Base-by-base conservation (phyloP, 2,113 vertebrate genomes). In the Pangasianodon gigas region DNA sequence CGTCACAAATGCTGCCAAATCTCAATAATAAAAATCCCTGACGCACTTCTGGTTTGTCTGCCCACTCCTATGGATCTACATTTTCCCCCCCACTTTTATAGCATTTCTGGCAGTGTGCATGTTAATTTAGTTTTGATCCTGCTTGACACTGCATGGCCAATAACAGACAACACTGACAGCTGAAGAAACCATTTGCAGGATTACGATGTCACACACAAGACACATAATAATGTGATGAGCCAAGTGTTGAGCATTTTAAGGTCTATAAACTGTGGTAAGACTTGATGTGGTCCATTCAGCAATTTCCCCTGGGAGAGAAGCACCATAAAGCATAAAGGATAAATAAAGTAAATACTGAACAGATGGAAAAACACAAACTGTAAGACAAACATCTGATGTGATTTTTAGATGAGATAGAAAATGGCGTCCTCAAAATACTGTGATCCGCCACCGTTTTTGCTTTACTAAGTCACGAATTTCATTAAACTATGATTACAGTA, bases 261-360 rank as follows among this genome's bases (percentile, higher is more conserved):
- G 37, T 54, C 46, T 29, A 87, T 91, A 89, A 91, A 89, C 56
- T n/a, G 29, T 85, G 58, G 60, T 19, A 16, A 37, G 21, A 56
- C 54, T 91, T 86, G 62, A 52, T 87, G 82, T 84, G 79, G 88
- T 75, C 54, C 6, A 37, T 62, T 89, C 88, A 86, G 48, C n/a
- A 84, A 75, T 41, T 48, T 13, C 11, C 46, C 24, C 54, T 24
- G 10, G 32, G 21, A 60, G 19, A 56, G 16, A 51, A 54, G 62
- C 65, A 86, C 16, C 60, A 85, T 67, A 19, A 32, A 85, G 21
- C 44, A 67, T 51, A 41, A 19, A 84, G 19, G 16, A 58, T 83
- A 41, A 58, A 83, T 60, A 26, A 84, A 41, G 19, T 84, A 24
- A 58, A 58, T 32, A 84, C 54, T 52, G 84, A 69, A 69, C 44